Conservation (phyloP, 2,797 vertebrate genomes). For the Dryobates pubescens region DNA sequence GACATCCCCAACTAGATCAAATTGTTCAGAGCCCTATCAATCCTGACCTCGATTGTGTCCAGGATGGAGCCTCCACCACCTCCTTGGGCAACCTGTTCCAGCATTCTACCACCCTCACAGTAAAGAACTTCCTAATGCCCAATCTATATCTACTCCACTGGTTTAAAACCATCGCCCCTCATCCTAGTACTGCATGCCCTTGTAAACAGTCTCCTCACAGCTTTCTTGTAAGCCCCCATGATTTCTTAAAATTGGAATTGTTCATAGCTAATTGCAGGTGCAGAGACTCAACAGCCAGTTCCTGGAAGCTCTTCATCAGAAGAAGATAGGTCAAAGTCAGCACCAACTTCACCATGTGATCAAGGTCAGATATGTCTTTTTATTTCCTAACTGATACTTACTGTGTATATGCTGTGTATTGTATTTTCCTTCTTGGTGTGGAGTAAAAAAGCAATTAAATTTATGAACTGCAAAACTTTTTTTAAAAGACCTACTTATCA, state of each 20-base stretch:
- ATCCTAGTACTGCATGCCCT: too few relatives aligned
- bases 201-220: too few relatives aligned
- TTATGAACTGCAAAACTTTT: neutral
- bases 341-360: slow-evolving; percentile 94
- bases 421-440: neutral
- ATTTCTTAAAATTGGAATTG: slow-evolving; percentile 34
- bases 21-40: too few relatives aligned
- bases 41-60: too few relatives aligned
- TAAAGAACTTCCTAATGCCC: too few relatives aligned
- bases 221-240: neutral
- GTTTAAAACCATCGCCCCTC: too few relatives aligned
- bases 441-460: neutral
- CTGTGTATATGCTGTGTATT: neutral
- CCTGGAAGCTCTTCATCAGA: slow-evolving; percentile 83
- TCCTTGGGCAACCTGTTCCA: too few relatives aligned
- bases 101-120: too few relatives aligned
- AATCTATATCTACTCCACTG: too few relatives aligned
- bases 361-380: slow-evolving; percentile 81
- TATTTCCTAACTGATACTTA: neutral
- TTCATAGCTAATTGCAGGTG: slow-evolving; percentile 87
- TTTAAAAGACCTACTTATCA: neutral
- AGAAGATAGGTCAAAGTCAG: slow-evolving; percentile 91
- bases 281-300: slow-evolving; percentile 84
- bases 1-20: too few relatives aligned
- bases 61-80: too few relatives aligned